Evolutionary conservation across 2,113 vertebrate species (phyloP), one percentile per base, ranked within the genome.

Genomic region (Saccopteryx bilineata): DNA sequence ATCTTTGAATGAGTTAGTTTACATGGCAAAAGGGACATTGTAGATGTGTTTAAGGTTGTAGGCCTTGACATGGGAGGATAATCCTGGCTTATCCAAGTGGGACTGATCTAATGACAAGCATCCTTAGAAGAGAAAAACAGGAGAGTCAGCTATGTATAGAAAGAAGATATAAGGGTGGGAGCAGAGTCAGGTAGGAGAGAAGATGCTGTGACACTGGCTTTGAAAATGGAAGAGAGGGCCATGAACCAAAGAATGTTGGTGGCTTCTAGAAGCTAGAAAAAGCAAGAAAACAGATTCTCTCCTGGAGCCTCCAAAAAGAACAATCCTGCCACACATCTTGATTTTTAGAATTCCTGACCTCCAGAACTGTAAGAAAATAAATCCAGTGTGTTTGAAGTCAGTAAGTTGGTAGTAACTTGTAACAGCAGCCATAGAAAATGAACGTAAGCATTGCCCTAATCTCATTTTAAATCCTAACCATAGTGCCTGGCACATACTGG

Each of bases 301-400:
- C 23, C 28, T 58, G 54, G 15, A 91, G 18, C 19, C 18, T 89
- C 39, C 11, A 54, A 26, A 91, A 91, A 5, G 54, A 66, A 52
- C 0, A 75, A 1, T 1, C 28, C 31, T 92, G 39, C 21, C 9
- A 76, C 33, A 60, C 26, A 76, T 18, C 28, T 75, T 69, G 46
- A 52, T 58, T 88, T 65, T 78, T 72, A 71, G 7, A 7, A 84
- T 3, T 69, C 92, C 60, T 39, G 39, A 93, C 5, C 28, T 87
- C 58, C 19, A 76, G 28, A 92, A 94, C 12, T n/a, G 0, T 68
- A 85, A 89, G 23, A 80, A 19, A 65, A 63, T 92, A 84, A 87
- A 79, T 72, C 28, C 1, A 1, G 74, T 13, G 75, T 68, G 23
- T 78, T 56, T 72, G 13, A 87, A 74, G 19, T 58, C 31, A 81